Conservation (phyloP, 2,113 vertebrate genomes). For the Guaruba guarouba region DNA sequence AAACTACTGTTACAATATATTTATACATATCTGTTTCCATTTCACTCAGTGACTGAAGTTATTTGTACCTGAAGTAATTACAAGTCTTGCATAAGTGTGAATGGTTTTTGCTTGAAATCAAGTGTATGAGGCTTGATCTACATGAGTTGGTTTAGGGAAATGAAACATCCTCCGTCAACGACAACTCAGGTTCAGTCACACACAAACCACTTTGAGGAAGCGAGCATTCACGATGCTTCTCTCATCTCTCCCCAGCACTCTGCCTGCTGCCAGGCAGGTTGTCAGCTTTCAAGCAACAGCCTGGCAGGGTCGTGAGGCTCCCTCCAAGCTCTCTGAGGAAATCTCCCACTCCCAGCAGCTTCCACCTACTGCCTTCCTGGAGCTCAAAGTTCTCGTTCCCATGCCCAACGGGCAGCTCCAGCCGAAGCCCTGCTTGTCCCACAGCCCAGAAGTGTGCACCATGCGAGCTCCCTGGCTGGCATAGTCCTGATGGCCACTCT, state of each 20-base stretch:
- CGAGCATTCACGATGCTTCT: rapidly evolving
- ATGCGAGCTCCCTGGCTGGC: rapidly evolving
- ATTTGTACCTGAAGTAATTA: neutral
- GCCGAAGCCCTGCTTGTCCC: neutral
- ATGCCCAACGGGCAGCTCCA: neutral
- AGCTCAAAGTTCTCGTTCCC: neutral
- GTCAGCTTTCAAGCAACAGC: neutral
- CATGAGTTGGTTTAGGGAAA: neutral
- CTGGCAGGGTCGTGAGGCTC: neutral
- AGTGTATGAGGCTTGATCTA: neutral
- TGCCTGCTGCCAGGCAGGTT: neutral
- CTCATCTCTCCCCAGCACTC: neutral
- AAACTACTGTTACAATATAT: neutral
- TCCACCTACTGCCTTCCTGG: neutral
- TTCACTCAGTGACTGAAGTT: neutral
- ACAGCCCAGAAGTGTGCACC: neutral
- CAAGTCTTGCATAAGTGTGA: neutral
- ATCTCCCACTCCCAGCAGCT: neutral
- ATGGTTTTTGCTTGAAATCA: neutral
- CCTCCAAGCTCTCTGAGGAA: neutral
- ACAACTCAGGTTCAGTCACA: neutral
- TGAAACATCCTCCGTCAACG: neutral
- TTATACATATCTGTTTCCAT: neutral
- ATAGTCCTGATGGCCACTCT: neutral
- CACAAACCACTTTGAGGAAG: neutral